Percentiles rank a stretch among this genome's conserved stretches.
These are phyloP conservation scores for Epinotia bilunana DNA, from an alignment of 2,888 invertebrate genomes.

Conservation along the genomic window DNA sequence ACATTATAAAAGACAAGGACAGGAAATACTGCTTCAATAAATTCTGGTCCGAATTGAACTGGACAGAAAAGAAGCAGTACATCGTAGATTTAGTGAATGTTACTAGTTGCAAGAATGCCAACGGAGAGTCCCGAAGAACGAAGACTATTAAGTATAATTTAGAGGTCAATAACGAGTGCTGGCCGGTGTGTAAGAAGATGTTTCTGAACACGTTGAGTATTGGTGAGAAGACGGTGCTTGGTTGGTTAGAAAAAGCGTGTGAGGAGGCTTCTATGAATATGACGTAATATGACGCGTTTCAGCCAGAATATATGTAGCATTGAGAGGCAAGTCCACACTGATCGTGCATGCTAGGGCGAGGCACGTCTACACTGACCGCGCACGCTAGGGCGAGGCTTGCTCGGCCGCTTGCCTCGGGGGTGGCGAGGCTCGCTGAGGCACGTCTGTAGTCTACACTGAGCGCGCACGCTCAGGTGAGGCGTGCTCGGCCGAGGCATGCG, in stretches of 20 bases:
- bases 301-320: not conserved
- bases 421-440: too few relatives aligned
- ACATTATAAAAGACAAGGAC: conserved; percentile 19
- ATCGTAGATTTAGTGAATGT: conserved; percentile 20
- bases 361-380: too few relatives aligned
- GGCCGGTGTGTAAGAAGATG: conserved; percentile 32
- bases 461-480: too few relatives aligned
- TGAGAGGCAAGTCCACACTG: too few relatives aligned
- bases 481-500: too few relatives aligned
- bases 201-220: conserved; percentile 29
- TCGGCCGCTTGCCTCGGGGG: too few relatives aligned
- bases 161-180: conserved; percentile 21
- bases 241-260: conserved; percentile 23
- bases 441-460: too few relatives aligned
- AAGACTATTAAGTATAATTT: conserved; percentile 27
- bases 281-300: not conserved
- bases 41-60: conserved; percentile 19
- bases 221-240: conserved; percentile 24
- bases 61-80: conserved; percentile 23
- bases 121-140: conserved; percentile 11
- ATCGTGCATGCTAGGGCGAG: too few relatives aligned
- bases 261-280: conserved; percentile 3
- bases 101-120: conserved; percentile 13
- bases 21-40: conserved; percentile 32
- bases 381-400: too few relatives aligned